Evolutionary conservation across 2,113 vertebrate species (phyloP).

Genomic region (Caloenas nicobarica): DNA sequence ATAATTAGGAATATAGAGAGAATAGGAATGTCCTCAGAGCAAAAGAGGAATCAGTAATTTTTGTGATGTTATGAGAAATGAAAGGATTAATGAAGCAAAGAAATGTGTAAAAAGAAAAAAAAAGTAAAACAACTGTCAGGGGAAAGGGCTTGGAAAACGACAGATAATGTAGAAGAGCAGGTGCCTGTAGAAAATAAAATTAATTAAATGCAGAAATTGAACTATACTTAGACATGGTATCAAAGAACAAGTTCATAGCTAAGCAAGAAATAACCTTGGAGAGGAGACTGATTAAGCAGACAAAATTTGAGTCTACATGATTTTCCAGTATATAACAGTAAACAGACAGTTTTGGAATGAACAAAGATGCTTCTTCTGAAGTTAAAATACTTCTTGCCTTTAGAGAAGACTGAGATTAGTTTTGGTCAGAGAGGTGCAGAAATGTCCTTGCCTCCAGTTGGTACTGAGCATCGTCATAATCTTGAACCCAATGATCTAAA

Average conservation of each 20-base stretch:
- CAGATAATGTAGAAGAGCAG: neutral
- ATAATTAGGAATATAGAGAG: neutral
- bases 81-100: neutral
- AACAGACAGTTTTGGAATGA: neutral
- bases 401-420: neutral
- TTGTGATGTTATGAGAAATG: neutral
- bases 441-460: accelerated
- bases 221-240: neutral
- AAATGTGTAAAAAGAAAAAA: neutral
- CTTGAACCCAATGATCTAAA: neutral
- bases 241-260: neutral
- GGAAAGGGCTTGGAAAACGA: neutral
- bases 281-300: neutral
- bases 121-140: neutral
- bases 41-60: neutral
- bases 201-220: neutral
- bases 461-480: neutral
- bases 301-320: neutral
- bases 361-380: neutral
- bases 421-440: neutral
- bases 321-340: neutral
- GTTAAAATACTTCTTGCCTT: neutral
- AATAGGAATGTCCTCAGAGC: neutral
- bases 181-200: neutral
- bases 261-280: neutral